Evolutionary conservation across 2,113 vertebrate genomes (phyloP).

Genomic region (Microcebus griseorufus): DNA sequence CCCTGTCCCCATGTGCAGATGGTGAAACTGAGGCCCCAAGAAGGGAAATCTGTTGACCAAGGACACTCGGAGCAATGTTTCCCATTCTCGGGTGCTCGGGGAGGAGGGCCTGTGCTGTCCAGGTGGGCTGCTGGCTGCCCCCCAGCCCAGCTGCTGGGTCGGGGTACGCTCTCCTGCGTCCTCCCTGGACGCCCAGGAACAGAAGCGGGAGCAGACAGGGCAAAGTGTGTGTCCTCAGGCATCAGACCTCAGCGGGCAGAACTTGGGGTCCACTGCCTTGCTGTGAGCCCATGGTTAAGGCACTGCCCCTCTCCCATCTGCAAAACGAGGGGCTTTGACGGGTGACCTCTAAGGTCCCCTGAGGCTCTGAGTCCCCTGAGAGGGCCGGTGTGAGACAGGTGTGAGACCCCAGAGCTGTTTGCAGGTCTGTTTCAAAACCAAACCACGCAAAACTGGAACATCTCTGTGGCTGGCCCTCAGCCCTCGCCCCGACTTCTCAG

Average conservation of each 20-base stretch:
- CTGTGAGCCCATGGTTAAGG: not conserved
- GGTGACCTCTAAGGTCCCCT: not conserved
- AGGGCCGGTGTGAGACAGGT: fast-evolving
- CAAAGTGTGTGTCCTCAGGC: not conserved
- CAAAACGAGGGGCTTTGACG: not conserved
- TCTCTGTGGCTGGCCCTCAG: not conserved
- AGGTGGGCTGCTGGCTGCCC: not conserved
- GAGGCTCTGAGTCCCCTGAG: not conserved
- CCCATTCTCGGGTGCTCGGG: not conserved
- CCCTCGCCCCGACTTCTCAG: not conserved
- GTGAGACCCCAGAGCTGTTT: not conserved
- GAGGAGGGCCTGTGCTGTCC: not conserved
- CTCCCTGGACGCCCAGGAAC: not conserved
- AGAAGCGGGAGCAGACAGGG: not conserved
- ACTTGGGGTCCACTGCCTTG: not conserved
- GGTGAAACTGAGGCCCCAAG: not conserved
- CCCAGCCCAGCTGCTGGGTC: not conserved
- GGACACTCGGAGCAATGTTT: not conserved
- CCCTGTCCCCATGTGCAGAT: too few species aligned
- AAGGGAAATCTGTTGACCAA: not conserved
- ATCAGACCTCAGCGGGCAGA: not conserved
- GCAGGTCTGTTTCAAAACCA: not conserved
- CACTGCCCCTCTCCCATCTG: not conserved
- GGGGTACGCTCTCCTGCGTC: fast-evolving
- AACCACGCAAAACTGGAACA: fast-evolving